Evolutionary conservation across 2,888 invertebrate species (phyloP).

Genomic region (Bursaphelenchus okinawaensis): DNA sequence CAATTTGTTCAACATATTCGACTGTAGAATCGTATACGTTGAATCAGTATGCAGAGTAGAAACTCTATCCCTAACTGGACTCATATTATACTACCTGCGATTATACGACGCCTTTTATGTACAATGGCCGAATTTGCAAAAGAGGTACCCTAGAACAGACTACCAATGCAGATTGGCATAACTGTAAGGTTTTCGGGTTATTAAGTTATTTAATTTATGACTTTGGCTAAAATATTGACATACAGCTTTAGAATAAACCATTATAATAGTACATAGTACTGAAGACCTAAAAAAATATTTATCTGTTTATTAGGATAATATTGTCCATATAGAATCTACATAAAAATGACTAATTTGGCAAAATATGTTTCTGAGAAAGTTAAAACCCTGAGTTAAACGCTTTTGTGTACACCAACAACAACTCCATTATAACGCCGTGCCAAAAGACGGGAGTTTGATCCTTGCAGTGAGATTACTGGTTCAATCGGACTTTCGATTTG

Average conservation of each 20-base stretch:
- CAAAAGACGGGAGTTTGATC: slow-evolving; percentile 11
- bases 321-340: no score
- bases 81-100: slow-evolving; percentile 71
- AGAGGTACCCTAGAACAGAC: slow-evolving; percentile 63
- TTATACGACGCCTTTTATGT: slow-evolving; percentile 78
- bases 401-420: slow-evolving; percentile 18
- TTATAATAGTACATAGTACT: no score
- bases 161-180: slow-evolving; percentile 11
- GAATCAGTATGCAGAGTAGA: slow-evolving; percentile 91
- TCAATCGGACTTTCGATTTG: slow-evolving; percentile 13
- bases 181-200: no score
- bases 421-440: slow-evolving; percentile 12
- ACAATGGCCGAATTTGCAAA: slow-evolving; percentile 79
- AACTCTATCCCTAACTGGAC: slow-evolving; percentile 80
- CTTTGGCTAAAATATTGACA: no score
- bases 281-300: no score
- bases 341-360: no score
- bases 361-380: no score
- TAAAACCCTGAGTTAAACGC: not conserved
- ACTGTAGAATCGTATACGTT: slow-evolving; percentile 77
- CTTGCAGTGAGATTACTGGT: slow-evolving; percentile 18
- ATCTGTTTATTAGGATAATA: not conserved
- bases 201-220: no score
- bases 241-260: no score
- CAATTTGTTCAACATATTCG: slow-evolving; percentile 59